A percentile compares a stretch with the other conserved stretches of the same genome.
These are phyloP conservation scores for Anolis sagrei DNA, from an alignment of 2,113 vertebrate genomes.

Conservation along the genomic window DNA sequence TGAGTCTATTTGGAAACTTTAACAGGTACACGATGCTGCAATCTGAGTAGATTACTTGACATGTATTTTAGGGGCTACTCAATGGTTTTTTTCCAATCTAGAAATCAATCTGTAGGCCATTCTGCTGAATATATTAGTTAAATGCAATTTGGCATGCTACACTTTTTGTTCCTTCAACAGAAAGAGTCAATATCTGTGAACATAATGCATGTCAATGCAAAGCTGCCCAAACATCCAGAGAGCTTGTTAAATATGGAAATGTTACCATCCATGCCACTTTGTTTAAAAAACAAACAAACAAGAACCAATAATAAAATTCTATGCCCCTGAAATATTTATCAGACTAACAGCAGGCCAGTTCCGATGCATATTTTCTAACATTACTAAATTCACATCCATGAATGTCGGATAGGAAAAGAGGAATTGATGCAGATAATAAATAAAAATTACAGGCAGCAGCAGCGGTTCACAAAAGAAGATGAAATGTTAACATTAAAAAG, in stretches of 20 bases:
- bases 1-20: no score
- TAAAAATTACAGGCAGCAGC: conserved; percentile 27
- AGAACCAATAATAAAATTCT: neutral
- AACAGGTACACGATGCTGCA: no score
- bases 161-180: no score
- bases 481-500: conserved; percentile 41
- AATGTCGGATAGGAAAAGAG: neutral
- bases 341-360: neutral
- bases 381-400: neutral
- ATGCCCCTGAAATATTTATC: neutral
- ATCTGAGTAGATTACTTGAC: no score
- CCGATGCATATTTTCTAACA: neutral
- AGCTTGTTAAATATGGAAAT: neutral
- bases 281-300: neutral
- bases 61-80: no score
- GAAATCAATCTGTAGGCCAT: no score
- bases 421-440: neutral
- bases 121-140: no score
- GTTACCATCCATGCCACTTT: fast-evolving
- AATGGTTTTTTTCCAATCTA: no score
- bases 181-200: no score
- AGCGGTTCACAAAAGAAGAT: conserved; percentile 29
- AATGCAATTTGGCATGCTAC: no score
- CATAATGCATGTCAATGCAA: neutral
- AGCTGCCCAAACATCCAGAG: no score